phyloP scores from a whole-genome alignment of 2,888 invertebrate species.

The Morpho achilles region DNA sequence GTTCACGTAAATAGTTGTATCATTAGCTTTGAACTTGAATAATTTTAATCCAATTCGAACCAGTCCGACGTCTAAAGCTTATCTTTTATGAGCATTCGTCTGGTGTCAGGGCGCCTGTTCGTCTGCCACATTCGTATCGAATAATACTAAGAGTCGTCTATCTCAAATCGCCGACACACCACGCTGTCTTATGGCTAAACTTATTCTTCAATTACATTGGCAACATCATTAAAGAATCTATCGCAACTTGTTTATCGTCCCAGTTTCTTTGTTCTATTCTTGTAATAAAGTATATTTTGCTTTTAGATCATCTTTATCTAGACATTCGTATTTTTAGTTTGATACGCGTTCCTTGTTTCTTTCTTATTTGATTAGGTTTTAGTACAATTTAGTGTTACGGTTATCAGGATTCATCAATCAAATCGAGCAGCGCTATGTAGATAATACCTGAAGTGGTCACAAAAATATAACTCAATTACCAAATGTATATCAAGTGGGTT shows the following conservation, averaged over 20 bases:
- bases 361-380: constrained; percentile 1
- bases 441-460: constrained; percentile 23
- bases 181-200: constrained; percentile 15
- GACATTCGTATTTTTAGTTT: background rate
- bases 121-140: constrained; percentile 43
- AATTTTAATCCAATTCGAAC: constrained; percentile 38
- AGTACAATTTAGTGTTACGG: constrained; percentile 4
- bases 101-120: constrained; percentile 48
- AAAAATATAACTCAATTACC: constrained; percentile 23
- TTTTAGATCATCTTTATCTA: too few species aligned
- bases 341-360: background rate
- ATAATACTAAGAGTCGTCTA: constrained; percentile 34
- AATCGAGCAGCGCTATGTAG: constrained; percentile 14
- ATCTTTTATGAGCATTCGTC: constrained; percentile 55
- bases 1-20: constrained; percentile 10
- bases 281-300: background rate
- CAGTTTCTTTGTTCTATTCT: background rate
- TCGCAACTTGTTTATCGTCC: constrained; percentile 6
- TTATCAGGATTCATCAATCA: constrained; percentile 21
- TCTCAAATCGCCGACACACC: constrained; percentile 25
- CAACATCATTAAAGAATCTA: constrained; percentile 13
- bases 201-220: constrained; percentile 11
- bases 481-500: constrained; percentile 19
- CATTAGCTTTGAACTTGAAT: constrained; percentile 32
- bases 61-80: constrained; percentile 40